phyloP scores from a whole-genome alignment of 2,113 vertebrate genomes.

The Passer domesticus region DNA sequence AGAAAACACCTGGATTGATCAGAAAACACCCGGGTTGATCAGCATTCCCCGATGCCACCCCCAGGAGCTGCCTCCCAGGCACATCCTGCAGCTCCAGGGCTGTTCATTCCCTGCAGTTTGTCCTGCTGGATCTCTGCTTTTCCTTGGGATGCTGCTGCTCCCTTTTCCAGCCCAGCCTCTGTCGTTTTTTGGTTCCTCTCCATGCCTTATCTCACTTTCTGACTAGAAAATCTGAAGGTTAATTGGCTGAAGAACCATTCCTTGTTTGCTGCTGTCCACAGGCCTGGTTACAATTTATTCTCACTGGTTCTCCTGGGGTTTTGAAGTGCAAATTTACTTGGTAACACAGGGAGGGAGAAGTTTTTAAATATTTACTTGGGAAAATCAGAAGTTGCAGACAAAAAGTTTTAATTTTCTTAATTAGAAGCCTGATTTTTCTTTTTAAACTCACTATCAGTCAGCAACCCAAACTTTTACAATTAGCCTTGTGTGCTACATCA shows the following conservation, averaged over 20 bases:
- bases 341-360: not conserved
- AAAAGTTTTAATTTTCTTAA: not conserved
- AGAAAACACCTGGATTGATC: no score
- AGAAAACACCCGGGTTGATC: no score
- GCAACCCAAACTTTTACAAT: not conserved
- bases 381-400: not conserved
- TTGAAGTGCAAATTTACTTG: not conserved
- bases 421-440: not conserved
- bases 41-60: not conserved
- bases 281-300: not conserved
- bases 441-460: not conserved
- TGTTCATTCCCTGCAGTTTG: not conserved
- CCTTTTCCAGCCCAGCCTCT: not conserved
- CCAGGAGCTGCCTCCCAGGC: not conserved
- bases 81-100: not conserved
- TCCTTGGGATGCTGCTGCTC: not conserved
- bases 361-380: not conserved
- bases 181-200: not conserved
- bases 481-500: not conserved
- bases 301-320: accelerated
- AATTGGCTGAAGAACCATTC: not conserved
- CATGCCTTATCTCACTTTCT: not conserved
- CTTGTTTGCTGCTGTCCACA: not conserved
- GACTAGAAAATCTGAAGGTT: not conserved
- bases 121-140: not conserved